A percentile compares a stretch with the other conserved stretches of the same genome.
Evolutionary conservation across 2,888 invertebrate genomes (phyloP).

Genomic region (Gibbula magus): DNA sequence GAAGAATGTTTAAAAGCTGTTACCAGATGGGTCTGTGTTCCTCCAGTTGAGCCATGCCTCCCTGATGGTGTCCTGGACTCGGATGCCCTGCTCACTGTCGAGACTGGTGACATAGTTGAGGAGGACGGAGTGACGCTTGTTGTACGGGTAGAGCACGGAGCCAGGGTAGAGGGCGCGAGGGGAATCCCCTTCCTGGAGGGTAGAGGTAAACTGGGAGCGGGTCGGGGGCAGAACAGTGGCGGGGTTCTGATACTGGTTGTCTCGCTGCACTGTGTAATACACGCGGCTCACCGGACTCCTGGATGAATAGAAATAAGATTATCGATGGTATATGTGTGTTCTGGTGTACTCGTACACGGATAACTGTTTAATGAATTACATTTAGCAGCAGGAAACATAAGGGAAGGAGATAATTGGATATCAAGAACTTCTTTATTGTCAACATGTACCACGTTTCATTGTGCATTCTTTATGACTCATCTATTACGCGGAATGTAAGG

Average conservation of each 20-base stretch:
- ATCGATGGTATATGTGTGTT: no score
- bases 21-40: neutral
- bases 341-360: no score
- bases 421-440: no score
- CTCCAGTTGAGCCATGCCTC: neutral
- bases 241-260: neutral
- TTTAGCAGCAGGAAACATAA: no score
- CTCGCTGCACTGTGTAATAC: slow-evolving; percentile 8
- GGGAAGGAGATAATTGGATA: no score
- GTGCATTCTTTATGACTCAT: no score
- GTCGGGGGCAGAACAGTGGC: neutral
- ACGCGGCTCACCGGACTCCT: neutral
- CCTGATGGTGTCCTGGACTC: neutral
- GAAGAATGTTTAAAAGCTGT: no score
- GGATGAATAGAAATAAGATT: no score
- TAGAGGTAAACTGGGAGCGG: neutral
- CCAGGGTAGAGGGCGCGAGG: neutral
- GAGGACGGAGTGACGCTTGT: neutral
- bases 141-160: neutral
- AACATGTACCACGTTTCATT: no score
- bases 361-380: no score
- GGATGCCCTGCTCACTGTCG: neutral
- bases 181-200: neutral
- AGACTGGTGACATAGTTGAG: neutral
- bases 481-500: no score